These are phyloP conservation scores for Coenobita brevimanus DNA, from an alignment of 1,140 invertebrate genomes.

Conservation along the genomic window DNA sequence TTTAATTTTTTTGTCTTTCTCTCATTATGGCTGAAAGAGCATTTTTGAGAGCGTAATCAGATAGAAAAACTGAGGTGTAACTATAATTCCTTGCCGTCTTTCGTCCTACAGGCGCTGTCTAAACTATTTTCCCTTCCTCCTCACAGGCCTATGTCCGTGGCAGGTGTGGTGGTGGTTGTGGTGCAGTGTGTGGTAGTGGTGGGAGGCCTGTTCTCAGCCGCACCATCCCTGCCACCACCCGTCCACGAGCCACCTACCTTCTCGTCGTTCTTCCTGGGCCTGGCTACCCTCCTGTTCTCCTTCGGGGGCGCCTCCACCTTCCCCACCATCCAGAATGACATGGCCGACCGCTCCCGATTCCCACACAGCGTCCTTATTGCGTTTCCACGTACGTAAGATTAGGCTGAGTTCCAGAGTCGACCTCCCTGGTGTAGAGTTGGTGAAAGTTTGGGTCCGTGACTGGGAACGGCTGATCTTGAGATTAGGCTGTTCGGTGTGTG, in stretches of 20 bases:
- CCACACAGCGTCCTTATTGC: slow-evolving; percentile 69
- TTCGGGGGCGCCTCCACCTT: slow-evolving; percentile 82
- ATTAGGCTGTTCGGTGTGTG: too few species aligned
- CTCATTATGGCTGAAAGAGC: too few species aligned
- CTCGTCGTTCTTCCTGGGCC: slow-evolving; percentile 73
- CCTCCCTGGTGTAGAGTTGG: background rate
- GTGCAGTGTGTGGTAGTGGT: slow-evolving; percentile 17
- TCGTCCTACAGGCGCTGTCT: background rate
- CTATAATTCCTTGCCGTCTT: background rate
- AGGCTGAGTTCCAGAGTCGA: background rate
- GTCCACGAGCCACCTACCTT: slow-evolving; percentile 75
- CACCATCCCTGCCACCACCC: background rate
- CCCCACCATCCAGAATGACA: slow-evolving; percentile 82
- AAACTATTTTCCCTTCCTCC: background rate
- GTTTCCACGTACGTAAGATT: slow-evolving; percentile 68
- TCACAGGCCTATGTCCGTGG: background rate
- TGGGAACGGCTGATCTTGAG: background rate
- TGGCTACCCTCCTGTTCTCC: slow-evolving; percentile 80
- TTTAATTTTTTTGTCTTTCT: too few species aligned
- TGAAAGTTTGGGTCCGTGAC: background rate
- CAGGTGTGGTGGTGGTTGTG: slow-evolving; percentile 7
- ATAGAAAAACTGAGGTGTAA: background rate
- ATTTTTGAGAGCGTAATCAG: too few species aligned
- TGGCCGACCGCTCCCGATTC: slow-evolving; percentile 70
- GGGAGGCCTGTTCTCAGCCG: too few species aligned